Base-by-base conservation (phyloP, 2,797 vertebrate species). In the Myripristis jacobus region DNA sequence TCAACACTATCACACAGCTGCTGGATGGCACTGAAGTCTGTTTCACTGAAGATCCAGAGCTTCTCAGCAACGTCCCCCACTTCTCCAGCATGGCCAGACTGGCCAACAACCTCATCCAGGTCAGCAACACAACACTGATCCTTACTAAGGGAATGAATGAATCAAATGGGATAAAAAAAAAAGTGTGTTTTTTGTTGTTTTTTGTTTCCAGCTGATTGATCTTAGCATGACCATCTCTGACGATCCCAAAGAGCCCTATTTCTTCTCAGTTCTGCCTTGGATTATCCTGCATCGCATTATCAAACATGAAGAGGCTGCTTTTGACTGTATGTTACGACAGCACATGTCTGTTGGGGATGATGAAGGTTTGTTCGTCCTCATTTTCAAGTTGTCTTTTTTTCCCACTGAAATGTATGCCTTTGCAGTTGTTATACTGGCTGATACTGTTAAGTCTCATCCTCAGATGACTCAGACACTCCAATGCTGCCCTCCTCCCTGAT, bases 261-360 rank as follows among this genome's bases (percentile, higher is more conserved):
- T 99, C 75, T 97, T 96, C 66, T 99, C 98, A 0, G 96, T 99
- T 66, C 91, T 98, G 79, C 98, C 98, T 0, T 99, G 98, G 98
- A 94, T 99, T 70, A 93, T 97, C 55, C 89, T 99, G 51, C 96
- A 98, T 82, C 94, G 95, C 66, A 82, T 99, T 73, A 97, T 99
- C 85, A 95, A 96, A 88, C 95, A 96, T 0, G 97, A 99, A 73
- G 98, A 99, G 82, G 95, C 96, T 6, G 89, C 94, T 34, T 96
- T 97, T 76, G 89, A 68, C 54, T 94, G 95, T 57, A 92, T 96
- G 86, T 93, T 96, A 66, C 94, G 92, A 27, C 96, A 96, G 79
- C 95, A 94, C 66, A 87, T 94, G n/a, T 91, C 94, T 59, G 87
- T 90, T 13, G 94, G 95, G 1, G 93, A 91, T 9, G 96, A 97